A percentile compares a stretch with the other conserved stretches of the same genome.
Conservation (phyloP, 2,113 vertebrate genomes). For the Cyanoramphus novaezelandiae region DNA sequence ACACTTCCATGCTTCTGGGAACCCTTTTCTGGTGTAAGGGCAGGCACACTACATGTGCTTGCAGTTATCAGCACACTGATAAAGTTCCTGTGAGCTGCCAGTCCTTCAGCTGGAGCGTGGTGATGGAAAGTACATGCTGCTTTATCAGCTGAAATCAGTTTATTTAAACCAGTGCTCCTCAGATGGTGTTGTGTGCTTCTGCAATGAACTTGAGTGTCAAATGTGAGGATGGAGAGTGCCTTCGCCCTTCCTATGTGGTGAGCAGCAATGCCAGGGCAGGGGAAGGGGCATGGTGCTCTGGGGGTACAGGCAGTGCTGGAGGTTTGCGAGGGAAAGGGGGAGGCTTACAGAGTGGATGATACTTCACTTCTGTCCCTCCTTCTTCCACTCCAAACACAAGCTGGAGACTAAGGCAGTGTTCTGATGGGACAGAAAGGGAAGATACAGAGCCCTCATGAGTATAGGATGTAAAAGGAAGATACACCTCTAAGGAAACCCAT, state of each 20-base stretch:
- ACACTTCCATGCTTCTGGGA: background rate
- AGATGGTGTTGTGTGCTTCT: background rate
- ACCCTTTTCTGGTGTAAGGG: background rate
- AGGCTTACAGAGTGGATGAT: background rate
- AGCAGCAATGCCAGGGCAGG: background rate
- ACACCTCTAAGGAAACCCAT: background rate
- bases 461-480: background rate
- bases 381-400: background rate
- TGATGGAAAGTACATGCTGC: background rate
- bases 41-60: background rate
- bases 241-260: fast-evolving
- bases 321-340: background rate
- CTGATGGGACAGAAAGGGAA: background rate
- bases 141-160: background rate
- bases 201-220: background rate
- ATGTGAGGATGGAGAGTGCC: background rate
- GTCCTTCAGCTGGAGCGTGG: background rate
- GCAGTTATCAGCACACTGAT: background rate
- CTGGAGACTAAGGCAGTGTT: background rate
- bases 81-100: background rate
- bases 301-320: background rate
- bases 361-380: background rate
- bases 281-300: background rate
- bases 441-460: too few relatives aligned
- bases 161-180: background rate